Percentiles rank a stretch among this genome's conserved stretches.
These are phyloP conservation scores for Phortica okadai DNA, from an alignment of 2,888 invertebrate species.

Conservation along the genomic window DNA sequence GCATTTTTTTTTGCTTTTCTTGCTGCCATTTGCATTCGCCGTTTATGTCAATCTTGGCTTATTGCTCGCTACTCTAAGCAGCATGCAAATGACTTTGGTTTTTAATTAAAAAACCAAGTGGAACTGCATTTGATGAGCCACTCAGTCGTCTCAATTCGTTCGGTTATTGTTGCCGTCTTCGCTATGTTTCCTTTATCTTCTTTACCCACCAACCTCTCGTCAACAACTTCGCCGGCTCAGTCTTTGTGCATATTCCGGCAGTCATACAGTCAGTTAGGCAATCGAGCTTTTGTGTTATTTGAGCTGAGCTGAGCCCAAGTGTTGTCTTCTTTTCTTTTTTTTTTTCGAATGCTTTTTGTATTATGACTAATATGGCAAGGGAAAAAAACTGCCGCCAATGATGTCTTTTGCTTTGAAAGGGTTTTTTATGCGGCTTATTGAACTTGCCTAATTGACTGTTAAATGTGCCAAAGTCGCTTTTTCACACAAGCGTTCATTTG, in stretches of 20 bases:
- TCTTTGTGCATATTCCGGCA: no score
- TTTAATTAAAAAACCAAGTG: slow-evolving; percentile 72
- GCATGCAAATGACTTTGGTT: slow-evolving; percentile 72
- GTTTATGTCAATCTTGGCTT: slow-evolving; percentile 9
- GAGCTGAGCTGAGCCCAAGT: slow-evolving; percentile 57
- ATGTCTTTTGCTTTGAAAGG: slow-evolving; percentile 42
- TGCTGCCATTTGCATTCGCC: background rate
- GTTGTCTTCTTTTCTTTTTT: slow-evolving; percentile 16
- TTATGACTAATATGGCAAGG: slow-evolving; percentile 39
- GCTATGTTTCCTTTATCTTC: slow-evolving; percentile 19
- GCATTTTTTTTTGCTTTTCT: slow-evolving; percentile 10
- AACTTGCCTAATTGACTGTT: slow-evolving; percentile 68
- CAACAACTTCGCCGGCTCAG: no score
- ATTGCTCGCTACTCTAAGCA: slow-evolving; percentile 25
- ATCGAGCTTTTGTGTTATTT: slow-evolving; percentile 53
- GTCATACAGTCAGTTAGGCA: no score
- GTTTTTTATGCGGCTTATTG: slow-evolving; percentile 62
- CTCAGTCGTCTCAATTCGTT: slow-evolving; percentile 17
- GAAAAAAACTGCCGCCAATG: slow-evolving; percentile 41
- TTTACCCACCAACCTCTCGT: slow-evolving; percentile 24
- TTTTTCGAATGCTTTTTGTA: no score
- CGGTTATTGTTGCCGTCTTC: slow-evolving; percentile 34
- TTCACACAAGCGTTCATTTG: slow-evolving; percentile 36
- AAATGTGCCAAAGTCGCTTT: slow-evolving; percentile 60
- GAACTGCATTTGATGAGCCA: slow-evolving; percentile 67